Evolutionary conservation across 2,888 invertebrate genomes (phyloP).

Genomic region (Ethmia dodecea): DNA sequence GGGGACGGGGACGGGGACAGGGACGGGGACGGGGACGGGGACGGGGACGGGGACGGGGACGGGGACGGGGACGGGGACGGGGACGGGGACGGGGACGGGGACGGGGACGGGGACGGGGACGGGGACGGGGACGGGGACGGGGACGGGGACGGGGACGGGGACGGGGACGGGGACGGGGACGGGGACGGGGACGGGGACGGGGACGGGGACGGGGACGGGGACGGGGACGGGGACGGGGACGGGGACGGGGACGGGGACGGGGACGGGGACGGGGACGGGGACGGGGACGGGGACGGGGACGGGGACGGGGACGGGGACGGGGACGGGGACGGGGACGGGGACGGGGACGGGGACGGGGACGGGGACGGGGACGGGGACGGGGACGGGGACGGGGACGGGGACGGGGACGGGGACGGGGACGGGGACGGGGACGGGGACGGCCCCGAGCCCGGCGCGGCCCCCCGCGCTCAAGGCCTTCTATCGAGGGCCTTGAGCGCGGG

Average conservation of each 20-base stretch:
- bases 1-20: conserved; percentile 6
- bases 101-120: conserved; percentile 29
- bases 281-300: conserved; percentile 2
- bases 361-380: conserved; percentile 14
- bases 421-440: conserved; percentile 20
- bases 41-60: conserved; percentile 14
- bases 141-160: not conserved
- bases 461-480: too few species aligned
- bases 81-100: conserved; percentile 16
- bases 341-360: conserved; percentile 10
- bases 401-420: conserved; percentile 42
- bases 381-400: conserved; percentile 29
- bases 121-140: conserved; percentile 35
- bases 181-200: conserved; percentile 29
- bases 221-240: not conserved
- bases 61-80: conserved; percentile 9
- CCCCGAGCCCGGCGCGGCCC: not conserved
- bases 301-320: conserved; percentile 6
- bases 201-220: conserved; percentile 12
- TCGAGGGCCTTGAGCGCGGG: too few species aligned
- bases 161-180: too few species aligned
- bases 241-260: not conserved
- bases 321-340: conserved; percentile 12
- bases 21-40: conserved; percentile 5
- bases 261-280: not conserved